A percentile compares a stretch with the other conserved stretches of the same genome.
phyloP scores from a whole-genome alignment of 2,113 vertebrate species.

The Alligator sinensis region DNA sequence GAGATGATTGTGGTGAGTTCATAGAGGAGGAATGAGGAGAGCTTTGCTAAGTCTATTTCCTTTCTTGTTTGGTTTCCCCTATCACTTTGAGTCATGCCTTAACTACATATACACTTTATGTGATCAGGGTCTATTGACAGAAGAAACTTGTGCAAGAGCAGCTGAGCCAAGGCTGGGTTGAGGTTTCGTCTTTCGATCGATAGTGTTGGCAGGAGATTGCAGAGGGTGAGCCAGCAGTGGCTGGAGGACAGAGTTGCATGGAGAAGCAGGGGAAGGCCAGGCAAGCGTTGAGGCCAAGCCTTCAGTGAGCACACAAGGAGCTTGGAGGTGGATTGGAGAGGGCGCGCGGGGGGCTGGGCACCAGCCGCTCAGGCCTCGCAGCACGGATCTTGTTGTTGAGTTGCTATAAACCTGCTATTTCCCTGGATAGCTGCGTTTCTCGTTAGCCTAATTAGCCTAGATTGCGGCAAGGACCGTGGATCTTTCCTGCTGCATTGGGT shows the following conservation, averaged over 20 bases:
- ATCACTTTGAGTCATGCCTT: conserved; percentile 74
- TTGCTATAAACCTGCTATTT: neutral
- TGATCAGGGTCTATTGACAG: conserved; percentile 48
- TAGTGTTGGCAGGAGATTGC: neutral
- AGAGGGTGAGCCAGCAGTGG: neutral
- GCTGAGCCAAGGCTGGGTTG: neutral
- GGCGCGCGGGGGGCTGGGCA: neutral
- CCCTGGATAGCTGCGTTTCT: neutral
- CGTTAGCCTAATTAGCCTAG: neutral
- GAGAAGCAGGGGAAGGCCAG: neutral
- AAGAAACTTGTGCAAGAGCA: conserved; percentile 8
- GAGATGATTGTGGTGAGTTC: conserved; percentile 18
- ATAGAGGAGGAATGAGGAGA: conserved; percentile 6
- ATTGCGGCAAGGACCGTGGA: neutral
- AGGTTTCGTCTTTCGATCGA: neutral
- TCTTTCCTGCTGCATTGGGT: neutral
- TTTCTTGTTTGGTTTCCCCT: conserved; percentile 40
- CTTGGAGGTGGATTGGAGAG: neutral
- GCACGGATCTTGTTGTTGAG: neutral
- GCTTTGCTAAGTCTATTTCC: neutral
- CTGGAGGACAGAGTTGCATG: neutral
- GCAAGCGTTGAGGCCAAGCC: neutral
- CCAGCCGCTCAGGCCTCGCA: neutral
- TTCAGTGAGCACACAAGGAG: neutral
- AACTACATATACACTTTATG: conserved; percentile 44